These are phyloP conservation scores for Xyliphius kryptos DNA, from an alignment of 2,113 vertebrate genomes.

Conservation along the genomic window DNA sequence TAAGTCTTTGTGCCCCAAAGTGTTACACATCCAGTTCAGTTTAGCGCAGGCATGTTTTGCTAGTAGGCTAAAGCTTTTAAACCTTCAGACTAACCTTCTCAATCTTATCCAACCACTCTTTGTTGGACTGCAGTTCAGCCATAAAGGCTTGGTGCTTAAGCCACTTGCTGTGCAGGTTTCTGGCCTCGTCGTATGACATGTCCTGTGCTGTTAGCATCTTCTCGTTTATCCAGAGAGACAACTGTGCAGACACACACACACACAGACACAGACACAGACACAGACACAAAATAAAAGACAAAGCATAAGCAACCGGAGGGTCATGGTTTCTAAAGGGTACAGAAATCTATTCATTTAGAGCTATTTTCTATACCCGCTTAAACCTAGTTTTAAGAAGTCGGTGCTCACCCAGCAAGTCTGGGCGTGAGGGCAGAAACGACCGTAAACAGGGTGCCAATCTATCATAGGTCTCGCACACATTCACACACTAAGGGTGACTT, in stretches of 20 bases:
- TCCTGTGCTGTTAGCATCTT: constrained; percentile 99
- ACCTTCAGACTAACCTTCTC: constrained; percentile 81
- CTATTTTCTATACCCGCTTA: too few species aligned
- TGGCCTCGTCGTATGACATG: constrained; percentile 97
- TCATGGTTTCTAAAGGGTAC: neutral
- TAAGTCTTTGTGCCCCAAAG: too few species aligned
- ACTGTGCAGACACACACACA: constrained; percentile 60
- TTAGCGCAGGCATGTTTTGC: too few species aligned
- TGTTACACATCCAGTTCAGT: too few species aligned
- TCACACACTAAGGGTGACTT: too few species aligned
- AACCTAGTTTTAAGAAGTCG: too few species aligned
- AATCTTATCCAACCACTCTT: constrained; percentile 98
- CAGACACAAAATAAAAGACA: neutral
- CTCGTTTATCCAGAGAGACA: constrained; percentile 95
- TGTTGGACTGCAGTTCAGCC: constrained; percentile 92
- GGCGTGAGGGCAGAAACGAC: too few species aligned
- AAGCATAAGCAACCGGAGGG: neutral
- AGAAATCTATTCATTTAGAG: too few species aligned
- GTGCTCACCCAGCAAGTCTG: too few species aligned
- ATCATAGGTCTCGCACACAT: too few species aligned
- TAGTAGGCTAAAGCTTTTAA: too few species aligned
- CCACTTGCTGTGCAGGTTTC: constrained; percentile 92
- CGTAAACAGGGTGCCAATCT: too few species aligned
- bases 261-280: neutral
- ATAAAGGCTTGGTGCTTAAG: constrained; percentile 85